Percentiles rank a stretch among this genome's conserved stretches.
Evolutionary conservation across 2,888 invertebrate genomes (phyloP).

Genomic region (Xylota sylvarum): DNA sequence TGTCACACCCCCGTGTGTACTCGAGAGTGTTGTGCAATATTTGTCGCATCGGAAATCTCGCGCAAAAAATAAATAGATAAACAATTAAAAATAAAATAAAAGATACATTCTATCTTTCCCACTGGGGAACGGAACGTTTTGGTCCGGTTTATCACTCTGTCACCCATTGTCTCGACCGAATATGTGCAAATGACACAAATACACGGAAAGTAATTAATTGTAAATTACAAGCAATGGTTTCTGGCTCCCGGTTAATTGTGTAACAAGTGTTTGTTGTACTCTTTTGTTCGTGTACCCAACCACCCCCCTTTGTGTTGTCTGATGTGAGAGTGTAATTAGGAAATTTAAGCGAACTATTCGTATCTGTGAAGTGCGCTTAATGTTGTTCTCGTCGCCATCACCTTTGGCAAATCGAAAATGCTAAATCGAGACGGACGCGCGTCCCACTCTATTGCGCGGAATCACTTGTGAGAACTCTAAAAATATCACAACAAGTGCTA

Average conservation of each 20-base stretch:
- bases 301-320: neutral
- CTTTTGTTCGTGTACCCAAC: constrained; percentile 17
- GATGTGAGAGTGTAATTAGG: constrained; percentile 23
- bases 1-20: constrained; percentile 11
- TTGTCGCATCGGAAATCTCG: neutral
- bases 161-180: constrained; percentile 31
- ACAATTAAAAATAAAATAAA: constrained; percentile 13
- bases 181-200: constrained; percentile 36
- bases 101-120: constrained; percentile 11
- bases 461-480: constrained; percentile 50
- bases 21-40: constrained; percentile 29
- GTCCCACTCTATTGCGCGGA: constrained; percentile 27
- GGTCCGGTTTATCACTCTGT: constrained; percentile 15
- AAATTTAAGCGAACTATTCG: neutral
- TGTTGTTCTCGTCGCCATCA: constrained; percentile 45
- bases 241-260: constrained; percentile 54
- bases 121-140: neutral
- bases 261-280: constrained; percentile 69
- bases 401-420: constrained; percentile 55
- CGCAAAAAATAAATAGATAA: constrained; percentile 12
- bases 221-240: constrained; percentile 44
- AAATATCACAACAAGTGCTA: constrained; percentile 65
- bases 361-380: constrained; percentile 34
- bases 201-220: constrained; percentile 47
- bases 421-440: constrained; percentile 41